phyloP scores from a whole-genome alignment of 1,140 invertebrate genomes.

The Goniozus legneri region DNA sequence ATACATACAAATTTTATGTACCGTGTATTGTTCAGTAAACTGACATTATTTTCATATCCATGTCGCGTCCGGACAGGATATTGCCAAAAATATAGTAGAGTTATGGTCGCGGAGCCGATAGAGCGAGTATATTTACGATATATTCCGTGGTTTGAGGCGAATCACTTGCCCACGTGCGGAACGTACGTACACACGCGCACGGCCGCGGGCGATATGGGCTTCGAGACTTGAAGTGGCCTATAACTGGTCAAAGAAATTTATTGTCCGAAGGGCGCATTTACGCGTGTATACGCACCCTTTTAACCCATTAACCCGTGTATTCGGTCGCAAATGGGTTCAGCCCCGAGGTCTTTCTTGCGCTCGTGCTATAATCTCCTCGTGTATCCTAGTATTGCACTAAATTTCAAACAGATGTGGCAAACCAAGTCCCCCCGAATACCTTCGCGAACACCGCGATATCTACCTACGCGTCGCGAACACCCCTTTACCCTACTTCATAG shows the following conservation, averaged over 20 bases:
- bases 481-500: too few relatives aligned
- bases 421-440: constrained; percentile 4
- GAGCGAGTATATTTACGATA: too few relatives aligned
- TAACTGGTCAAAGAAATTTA: constrained; percentile 14
- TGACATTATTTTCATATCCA: too few relatives aligned
- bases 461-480: not conserved
- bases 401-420: constrained; percentile 27
- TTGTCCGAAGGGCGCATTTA: constrained; percentile 13
- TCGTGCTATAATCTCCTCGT: not conserved
- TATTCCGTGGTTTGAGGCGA: too few relatives aligned
- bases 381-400: constrained; percentile 16
- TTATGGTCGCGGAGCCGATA: too few relatives aligned
- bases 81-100: too few relatives aligned
- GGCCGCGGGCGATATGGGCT: too few relatives aligned
- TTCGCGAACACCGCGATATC: not conserved
- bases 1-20: too few relatives aligned
- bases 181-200: too few relatives aligned
- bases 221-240: not conserved
- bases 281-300: constrained; percentile 19
- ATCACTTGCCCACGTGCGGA: too few relatives aligned
- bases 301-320: constrained; percentile 26
- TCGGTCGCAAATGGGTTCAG: constrained; percentile 19
- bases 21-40: too few relatives aligned
- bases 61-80: too few relatives aligned
- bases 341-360: constrained; percentile 10